Evolutionary conservation across 1,140 invertebrate species (phyloP), one percentile per base, ranked within the genome.

Genomic region (Trichonephila clavipes): DNA sequence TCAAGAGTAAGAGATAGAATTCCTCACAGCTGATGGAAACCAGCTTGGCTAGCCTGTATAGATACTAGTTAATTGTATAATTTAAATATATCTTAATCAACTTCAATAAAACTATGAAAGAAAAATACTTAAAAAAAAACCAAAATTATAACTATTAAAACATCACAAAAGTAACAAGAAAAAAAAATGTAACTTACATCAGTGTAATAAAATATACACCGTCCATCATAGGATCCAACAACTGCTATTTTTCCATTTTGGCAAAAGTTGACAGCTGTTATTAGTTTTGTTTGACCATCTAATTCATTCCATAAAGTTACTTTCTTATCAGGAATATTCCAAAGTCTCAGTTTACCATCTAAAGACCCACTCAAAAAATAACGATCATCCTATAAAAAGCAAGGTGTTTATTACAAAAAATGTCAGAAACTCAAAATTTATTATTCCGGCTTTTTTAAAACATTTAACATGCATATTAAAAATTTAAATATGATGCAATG

Each of bases 301-400:
- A 99, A 97, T 96, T 99, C 99, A 96, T 99, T 99, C 99, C 99
- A 99, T 6, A 99, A 97, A 0, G 98, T 98, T 12, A 98, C 98
- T 96, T 99, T 99, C 95, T 99, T 99, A 95, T 99, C 99, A 0
- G 99, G 99, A 95, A 99, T 99, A 96, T 99, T 99, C 99, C 99
- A 99, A 0, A 99, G 96, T 12, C 99, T 96, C n/a, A 99, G 96
- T 96, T 99, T 99, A 21, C 99, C 98, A 96, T 99, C 99, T 16
- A 99, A 96, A 24, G 98, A 99, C 21, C 99, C 99, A 94, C 98
- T 99, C 3, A 99, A 96, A 95, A 99, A 99, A 96, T 99, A 99
- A 24, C 98, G 96, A 96, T 99, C 98, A 96, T 99, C 98, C 96
- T 96, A 94, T 10, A 94, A 94, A 83, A 72, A 90, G 5, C 21